Evolutionary conservation across 2,888 invertebrate genomes (phyloP).

Genomic region (Crossocerus cetratus): DNA sequence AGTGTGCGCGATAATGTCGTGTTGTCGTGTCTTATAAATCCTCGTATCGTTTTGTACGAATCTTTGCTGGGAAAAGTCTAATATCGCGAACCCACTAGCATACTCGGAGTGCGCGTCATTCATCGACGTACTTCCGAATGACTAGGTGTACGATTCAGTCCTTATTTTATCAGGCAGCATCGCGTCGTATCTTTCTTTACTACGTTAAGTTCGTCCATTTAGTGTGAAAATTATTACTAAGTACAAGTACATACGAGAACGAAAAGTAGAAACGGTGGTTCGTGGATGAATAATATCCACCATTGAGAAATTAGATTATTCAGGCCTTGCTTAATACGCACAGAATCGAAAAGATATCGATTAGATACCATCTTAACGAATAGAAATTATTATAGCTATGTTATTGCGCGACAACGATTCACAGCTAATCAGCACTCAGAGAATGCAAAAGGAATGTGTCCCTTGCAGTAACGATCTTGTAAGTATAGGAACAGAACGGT

Average conservation of each 20-base stretch:
- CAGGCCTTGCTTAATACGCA: conserved; percentile 5
- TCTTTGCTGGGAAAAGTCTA: conserved; percentile 14
- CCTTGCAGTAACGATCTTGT: conserved; percentile 13
- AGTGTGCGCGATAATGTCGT: too few species aligned
- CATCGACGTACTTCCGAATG: conserved; percentile 9
- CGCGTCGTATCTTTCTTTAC: conserved; percentile 30
- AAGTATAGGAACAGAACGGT: conserved; percentile 11
- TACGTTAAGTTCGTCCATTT: neutral
- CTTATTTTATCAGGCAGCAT: conserved; percentile 40
- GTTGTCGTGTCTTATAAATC: too few species aligned
- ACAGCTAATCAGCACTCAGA: conserved; percentile 22
- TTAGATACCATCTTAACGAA: neutral
- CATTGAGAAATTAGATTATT: neutral
- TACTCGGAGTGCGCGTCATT: too few species aligned
- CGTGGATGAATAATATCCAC: too few species aligned
- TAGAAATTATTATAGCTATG: conserved; percentile 38
- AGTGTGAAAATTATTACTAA: too few species aligned
- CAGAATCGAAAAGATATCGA: conserved; percentile 4
- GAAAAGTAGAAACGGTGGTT: too few species aligned
- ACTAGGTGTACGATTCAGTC: conserved; percentile 50
- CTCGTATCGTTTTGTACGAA: conserved; percentile 1
- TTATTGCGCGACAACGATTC: conserved; percentile 43
- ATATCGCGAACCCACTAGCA: conserved; percentile 13
- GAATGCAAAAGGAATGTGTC: conserved; percentile 32
- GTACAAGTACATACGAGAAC: too few species aligned